Conservation (phyloP, 2,797 vertebrate species). For the Lerista edwardsae region DNA sequence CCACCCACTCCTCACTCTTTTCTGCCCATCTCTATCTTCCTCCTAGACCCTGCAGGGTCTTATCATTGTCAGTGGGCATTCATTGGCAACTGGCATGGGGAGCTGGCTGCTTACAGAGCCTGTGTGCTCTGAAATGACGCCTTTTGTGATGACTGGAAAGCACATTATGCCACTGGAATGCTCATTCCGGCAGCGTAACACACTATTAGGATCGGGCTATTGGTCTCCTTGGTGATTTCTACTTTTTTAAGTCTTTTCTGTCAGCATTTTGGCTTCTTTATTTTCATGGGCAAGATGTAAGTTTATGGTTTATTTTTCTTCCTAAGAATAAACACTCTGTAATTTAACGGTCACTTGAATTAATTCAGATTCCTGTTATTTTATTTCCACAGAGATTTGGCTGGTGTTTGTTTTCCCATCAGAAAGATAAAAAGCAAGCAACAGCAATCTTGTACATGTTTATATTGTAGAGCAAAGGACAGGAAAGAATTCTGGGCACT, state of each 20-base stretch:
- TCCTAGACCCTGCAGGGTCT: too few relatives aligned
- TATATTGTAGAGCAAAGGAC: not conserved
- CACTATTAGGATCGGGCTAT: too few relatives aligned
- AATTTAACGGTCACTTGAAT: not conserved
- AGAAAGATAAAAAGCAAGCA: not conserved
- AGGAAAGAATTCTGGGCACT: not conserved
- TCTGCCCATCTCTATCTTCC: too few relatives aligned
- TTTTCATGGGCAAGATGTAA: not conserved
- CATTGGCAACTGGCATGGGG: too few relatives aligned
- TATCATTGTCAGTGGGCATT: too few relatives aligned
- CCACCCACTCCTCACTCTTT: too few relatives aligned
- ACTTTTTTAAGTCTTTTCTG: not conserved
- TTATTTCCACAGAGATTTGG: slow-evolving; percentile 1
- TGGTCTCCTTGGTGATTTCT: not conserved
- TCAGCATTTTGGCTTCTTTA: not conserved
- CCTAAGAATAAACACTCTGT: not conserved
- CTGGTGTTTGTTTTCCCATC: not conserved
- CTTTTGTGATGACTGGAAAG: too few relatives aligned
- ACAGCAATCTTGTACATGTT: not conserved
- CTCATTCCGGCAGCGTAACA: too few relatives aligned
- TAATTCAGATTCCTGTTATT: not conserved
- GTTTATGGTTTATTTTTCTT: not conserved
- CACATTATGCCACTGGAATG: too few relatives aligned
- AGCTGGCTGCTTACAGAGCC: too few relatives aligned
- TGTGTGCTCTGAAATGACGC: too few relatives aligned